phyloP scores from a whole-genome alignment of 2,888 invertebrate species.

The Chrysolina haemoptera region DNA sequence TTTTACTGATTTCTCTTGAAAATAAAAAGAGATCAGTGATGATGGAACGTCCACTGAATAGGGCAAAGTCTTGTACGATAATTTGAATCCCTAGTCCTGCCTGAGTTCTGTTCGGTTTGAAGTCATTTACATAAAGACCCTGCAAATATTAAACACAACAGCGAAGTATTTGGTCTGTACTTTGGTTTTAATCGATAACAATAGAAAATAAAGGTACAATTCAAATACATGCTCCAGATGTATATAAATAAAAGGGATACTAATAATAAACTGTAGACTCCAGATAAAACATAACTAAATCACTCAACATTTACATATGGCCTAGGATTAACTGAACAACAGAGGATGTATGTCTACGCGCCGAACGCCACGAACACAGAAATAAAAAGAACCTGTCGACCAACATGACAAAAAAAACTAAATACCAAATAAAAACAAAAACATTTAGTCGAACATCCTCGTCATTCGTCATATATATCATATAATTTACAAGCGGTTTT shows the following conservation, averaged over 20 bases:
- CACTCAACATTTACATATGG: slow-evolving; percentile 67
- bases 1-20: no score
- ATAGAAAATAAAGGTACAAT: slow-evolving; percentile 71
- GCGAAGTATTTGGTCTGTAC: slow-evolving; percentile 67
- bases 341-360: slow-evolving; percentile 68
- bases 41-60: no score
- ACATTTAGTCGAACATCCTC: slow-evolving; percentile 68
- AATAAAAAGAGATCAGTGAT: no score
- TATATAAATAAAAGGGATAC: slow-evolving; percentile 65
- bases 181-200: slow-evolving; percentile 71
- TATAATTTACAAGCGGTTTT: slow-evolving; percentile 63
- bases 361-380: slow-evolving; percentile 66
- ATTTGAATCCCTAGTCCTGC: background rate
- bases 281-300: slow-evolving; percentile 66
- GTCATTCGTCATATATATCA: slow-evolving; percentile 63
- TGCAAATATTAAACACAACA: slow-evolving; percentile 62
- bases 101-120: slow-evolving; percentile 38
- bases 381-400: slow-evolving; percentile 61
- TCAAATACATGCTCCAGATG: slow-evolving; percentile 66
- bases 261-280: slow-evolving; percentile 65
- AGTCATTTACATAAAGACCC: slow-evolving; percentile 53
- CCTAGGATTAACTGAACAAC: slow-evolving; percentile 67
- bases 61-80: background rate
- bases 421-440: slow-evolving; percentile 48
- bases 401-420: slow-evolving; percentile 59